Percentiles rank a stretch among this genome's conserved stretches.
phyloP scores from a whole-genome alignment of 1,140 invertebrate genomes.

The Drosophila albomicans region DNA sequence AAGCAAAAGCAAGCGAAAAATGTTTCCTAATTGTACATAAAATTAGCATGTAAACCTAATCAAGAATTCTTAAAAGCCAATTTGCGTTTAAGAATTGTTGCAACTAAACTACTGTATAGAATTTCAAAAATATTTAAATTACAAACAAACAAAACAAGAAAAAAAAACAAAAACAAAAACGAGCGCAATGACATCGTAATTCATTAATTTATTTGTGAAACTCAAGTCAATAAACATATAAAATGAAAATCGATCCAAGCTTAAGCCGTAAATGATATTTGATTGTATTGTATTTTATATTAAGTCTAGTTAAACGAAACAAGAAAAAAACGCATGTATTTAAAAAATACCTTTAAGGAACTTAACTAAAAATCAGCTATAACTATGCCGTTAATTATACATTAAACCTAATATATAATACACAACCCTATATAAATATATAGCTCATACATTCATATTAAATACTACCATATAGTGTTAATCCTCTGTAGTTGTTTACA shows the following conservation, averaged over 20 bases:
- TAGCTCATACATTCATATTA: slow-evolving; percentile 69
- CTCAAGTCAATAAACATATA: slow-evolving; percentile 71
- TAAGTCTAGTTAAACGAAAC: slow-evolving; percentile 51
- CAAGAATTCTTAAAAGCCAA: slow-evolving; percentile 45
- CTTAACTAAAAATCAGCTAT: slow-evolving; percentile 53
- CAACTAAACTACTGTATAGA: slow-evolving; percentile 21
- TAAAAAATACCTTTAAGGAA: slow-evolving; percentile 69
- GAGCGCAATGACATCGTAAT: slow-evolving; percentile 10
- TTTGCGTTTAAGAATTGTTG: slow-evolving; percentile 54
- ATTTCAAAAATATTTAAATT: slow-evolving; percentile 5
- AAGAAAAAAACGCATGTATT: slow-evolving; percentile 50
- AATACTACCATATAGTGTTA: slow-evolving; percentile 78
- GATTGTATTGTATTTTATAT: slow-evolving; percentile 68
- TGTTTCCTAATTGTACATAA: slow-evolving; percentile 81
- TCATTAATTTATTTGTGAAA: slow-evolving; percentile 67
- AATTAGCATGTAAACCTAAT: slow-evolving; percentile 51
- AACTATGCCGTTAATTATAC: slow-evolving; percentile 76
- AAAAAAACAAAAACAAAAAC: no score
- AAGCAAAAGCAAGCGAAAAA: slow-evolving; percentile 61
- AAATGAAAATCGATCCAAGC: slow-evolving; percentile 27
- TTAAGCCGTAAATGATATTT: slow-evolving; percentile 59
- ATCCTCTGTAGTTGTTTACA: slow-evolving; percentile 81
- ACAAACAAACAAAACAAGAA: background rate
- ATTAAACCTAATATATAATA: slow-evolving; percentile 53
- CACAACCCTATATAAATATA: slow-evolving; percentile 47